These are phyloP conservation scores for Hirudo medicinalis DNA, from an alignment of 1,140 invertebrate species.

Conservation along the genomic window DNA sequence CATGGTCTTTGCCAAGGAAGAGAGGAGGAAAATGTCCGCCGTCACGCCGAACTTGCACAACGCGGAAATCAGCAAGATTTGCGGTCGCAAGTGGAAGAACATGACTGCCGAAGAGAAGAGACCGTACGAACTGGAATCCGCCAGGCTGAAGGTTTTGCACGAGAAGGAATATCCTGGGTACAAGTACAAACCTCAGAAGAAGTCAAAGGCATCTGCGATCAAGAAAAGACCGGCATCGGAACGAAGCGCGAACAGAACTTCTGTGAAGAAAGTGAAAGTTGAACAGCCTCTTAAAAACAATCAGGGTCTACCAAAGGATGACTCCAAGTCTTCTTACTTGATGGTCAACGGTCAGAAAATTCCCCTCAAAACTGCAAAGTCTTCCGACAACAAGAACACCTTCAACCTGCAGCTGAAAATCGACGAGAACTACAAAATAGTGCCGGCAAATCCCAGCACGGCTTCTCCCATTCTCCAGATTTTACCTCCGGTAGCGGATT, in stretches of 20 bases:
- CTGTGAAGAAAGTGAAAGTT: background rate
- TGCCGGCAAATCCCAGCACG: too few species aligned
- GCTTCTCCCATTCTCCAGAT: too few species aligned
- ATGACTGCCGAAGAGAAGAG: slow-evolving; percentile 56
- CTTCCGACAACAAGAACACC: background rate
- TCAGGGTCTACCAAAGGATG: background rate
- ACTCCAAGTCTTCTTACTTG: too few species aligned
- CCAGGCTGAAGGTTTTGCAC: slow-evolving; percentile 80
- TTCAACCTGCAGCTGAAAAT: slow-evolving; percentile 4
- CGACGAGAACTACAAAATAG: background rate
- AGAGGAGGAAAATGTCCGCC: slow-evolving; percentile 4
- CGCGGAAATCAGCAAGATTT: slow-evolving; percentile 9
- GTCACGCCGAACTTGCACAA: slow-evolving; percentile 9
- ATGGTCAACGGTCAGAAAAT: background rate
- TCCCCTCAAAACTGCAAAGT: slow-evolving; percentile 1
- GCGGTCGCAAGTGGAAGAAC: slow-evolving; percentile 5
- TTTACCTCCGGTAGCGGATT: too few species aligned
- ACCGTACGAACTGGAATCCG: slow-evolving; percentile 95
- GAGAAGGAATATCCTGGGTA: slow-evolving; percentile 98
- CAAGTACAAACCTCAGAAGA: slow-evolving; percentile 62
- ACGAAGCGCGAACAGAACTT: background rate
- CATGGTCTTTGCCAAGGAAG: slow-evolving; percentile 36
- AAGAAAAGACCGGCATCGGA: too few species aligned
- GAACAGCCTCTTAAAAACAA: background rate
- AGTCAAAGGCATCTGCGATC: background rate